Conservation (phyloP, 2,797 vertebrate species). For the Ctenopoma kingsleyae region DNA sequence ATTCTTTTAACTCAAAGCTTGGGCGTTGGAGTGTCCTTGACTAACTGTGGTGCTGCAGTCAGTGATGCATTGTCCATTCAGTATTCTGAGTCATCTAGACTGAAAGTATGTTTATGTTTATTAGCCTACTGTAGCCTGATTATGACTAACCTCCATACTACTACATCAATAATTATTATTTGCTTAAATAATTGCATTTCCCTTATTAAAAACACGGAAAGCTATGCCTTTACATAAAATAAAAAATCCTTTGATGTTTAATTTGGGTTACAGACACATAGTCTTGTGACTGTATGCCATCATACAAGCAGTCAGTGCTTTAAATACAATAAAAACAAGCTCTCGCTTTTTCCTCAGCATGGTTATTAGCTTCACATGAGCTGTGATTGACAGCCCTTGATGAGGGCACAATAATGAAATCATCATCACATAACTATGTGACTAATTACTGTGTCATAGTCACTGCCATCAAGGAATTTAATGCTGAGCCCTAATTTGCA, state of each 20-base stretch:
- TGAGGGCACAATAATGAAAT: conserved; percentile 68
- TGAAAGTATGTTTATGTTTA: neutral
- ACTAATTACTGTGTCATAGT: conserved; percentile 75
- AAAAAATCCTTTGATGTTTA: conserved; percentile 19
- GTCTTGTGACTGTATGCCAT: conserved; percentile 8
- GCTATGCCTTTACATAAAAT: neutral
- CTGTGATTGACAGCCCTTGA: conserved; percentile 66
- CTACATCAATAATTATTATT: conserved; percentile 2
- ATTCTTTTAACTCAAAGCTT: conserved; percentile 10
- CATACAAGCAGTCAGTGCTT: conserved; percentile 1
- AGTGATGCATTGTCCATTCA: conserved; percentile 18
- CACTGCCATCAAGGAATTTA: conserved; percentile 69
- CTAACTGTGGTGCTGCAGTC: conserved; percentile 2
- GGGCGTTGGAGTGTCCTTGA: conserved; percentile 2
- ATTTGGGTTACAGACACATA: conserved; percentile 18
- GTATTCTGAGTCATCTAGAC: conserved; percentile 4
- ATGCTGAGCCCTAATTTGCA: conserved; percentile 60
- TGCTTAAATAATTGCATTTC: conserved; percentile 2
- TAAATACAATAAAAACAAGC: conserved; percentile 7
- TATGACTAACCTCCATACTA: conserved; percentile 4
- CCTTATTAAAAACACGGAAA: neutral
- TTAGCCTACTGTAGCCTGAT: conserved; percentile 3
- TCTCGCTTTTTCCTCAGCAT: conserved; percentile 1
- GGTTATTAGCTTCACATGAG: conserved; percentile 40
- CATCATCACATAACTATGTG: conserved; percentile 66